Conservation (phyloP, 2,113 vertebrate genomes). For the Cochlearius cochlearius region DNA sequence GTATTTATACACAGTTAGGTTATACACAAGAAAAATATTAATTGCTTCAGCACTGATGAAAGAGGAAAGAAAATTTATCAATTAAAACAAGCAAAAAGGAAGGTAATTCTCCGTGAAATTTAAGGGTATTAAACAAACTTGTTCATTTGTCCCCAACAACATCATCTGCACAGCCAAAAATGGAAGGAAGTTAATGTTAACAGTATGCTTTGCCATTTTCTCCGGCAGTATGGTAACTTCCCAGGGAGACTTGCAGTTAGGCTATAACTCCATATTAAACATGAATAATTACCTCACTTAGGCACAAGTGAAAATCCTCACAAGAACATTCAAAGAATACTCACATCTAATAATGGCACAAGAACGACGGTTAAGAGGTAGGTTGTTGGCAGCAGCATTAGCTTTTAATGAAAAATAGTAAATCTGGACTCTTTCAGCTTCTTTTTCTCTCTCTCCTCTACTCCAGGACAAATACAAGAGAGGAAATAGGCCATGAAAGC, state of each 20-base stretch:
- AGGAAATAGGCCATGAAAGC: neutral
- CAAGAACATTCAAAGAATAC: neutral
- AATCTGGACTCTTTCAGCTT: neutral
- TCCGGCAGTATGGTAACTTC: neutral
- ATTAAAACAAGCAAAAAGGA: neutral
- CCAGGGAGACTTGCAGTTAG: neutral
- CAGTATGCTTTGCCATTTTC: neutral
- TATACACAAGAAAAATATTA: neutral
- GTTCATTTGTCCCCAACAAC: neutral
- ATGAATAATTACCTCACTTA: neutral
- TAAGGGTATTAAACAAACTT: neutral
- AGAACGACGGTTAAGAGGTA: neutral
- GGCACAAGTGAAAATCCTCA: neutral
- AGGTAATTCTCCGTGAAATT: neutral
- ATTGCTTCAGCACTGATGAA: neutral
- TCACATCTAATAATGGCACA: neutral
- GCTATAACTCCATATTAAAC: neutral
- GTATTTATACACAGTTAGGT: neutral
- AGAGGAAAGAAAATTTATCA: neutral
- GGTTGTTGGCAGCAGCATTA: neutral
- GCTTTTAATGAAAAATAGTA: neutral
- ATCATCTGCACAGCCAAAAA: neutral
- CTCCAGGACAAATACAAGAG: neutral
- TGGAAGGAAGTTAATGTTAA: neutral
- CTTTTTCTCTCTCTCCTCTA: neutral